Percentiles rank a stretch among this genome's conserved stretches.
Evolutionary conservation across 2,888 invertebrate species (phyloP).

Genomic region (Erebia ligea): DNA sequence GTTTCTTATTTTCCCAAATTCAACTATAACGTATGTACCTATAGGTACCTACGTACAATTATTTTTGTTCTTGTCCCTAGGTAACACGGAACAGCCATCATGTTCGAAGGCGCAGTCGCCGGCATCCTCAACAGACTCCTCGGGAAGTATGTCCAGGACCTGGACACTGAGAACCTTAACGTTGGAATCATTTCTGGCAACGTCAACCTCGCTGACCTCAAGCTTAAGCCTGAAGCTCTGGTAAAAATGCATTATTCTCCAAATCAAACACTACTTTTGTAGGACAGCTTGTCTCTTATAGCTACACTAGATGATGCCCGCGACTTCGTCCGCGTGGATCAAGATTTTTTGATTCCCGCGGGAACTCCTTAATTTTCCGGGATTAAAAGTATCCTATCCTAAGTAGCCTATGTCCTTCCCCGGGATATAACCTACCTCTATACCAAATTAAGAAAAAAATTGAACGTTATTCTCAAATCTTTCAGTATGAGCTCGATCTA

Average conservation of each 20-base stretch:
- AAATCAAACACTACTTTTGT: not conserved
- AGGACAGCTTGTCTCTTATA: too few relatives aligned
- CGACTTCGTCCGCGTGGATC: too few relatives aligned
- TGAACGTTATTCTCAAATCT: too few relatives aligned
- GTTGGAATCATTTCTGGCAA: constrained; percentile 92
- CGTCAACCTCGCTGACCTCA: constrained; percentile 89
- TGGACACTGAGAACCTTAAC: constrained; percentile 92
- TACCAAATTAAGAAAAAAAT: too few relatives aligned
- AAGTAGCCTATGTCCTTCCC: too few relatives aligned
- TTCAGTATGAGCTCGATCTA: constrained; percentile 90
- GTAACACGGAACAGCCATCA: constrained; percentile 56
- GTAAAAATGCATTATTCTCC: constrained; percentile 77
- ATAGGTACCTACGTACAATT: too few relatives aligned
- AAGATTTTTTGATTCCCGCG: too few relatives aligned
- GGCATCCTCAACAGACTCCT: constrained; percentile 90
- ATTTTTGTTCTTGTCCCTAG: not conserved
- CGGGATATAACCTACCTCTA: too few relatives aligned
- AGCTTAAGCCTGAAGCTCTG: constrained; percentile 91
- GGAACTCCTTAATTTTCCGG: too few relatives aligned
- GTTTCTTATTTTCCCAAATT: not conserved
- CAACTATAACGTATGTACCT: not conserved
- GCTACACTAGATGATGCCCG: too few relatives aligned
- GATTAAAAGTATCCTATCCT: too few relatives aligned
- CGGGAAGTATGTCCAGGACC: constrained; percentile 91
- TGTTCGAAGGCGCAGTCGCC: constrained; percentile 92